phyloP scores from a whole-genome alignment of 2,888 invertebrate genomes.

The Agapostemon virescens region DNA sequence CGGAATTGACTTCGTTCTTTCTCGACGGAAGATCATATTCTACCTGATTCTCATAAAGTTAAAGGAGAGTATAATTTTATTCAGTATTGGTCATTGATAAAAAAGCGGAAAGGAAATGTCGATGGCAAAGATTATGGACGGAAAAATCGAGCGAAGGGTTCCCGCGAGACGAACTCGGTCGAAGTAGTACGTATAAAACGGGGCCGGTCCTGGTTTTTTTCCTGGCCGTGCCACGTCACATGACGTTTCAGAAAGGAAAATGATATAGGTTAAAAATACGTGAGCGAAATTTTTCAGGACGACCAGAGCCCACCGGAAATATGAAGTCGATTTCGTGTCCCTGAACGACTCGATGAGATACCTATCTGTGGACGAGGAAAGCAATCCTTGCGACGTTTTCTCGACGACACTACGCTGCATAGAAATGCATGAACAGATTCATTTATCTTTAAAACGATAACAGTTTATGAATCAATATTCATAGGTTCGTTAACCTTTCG shows the following conservation, averaged over 20 bases:
- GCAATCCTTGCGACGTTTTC: slow-evolving; percentile 19
- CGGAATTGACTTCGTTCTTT: not conserved
- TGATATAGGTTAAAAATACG: slow-evolving; percentile 75
- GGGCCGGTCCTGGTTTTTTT: slow-evolving; percentile 40
- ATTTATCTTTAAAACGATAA: not conserved
- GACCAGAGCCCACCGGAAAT: slow-evolving; percentile 55
- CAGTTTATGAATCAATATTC: not conserved
- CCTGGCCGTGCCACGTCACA: slow-evolving; percentile 46
- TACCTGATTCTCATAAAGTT: not conserved
- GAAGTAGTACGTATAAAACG: slow-evolving; percentile 55
- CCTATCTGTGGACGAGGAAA: slow-evolving; percentile 17
- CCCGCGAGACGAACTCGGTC: slow-evolving; percentile 45
- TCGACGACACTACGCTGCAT: not conserved
- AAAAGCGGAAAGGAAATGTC: not conserved
- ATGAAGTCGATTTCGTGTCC: slow-evolving; percentile 51
- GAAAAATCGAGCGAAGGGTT: slow-evolving; percentile 20
- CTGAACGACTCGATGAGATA: slow-evolving; percentile 49
- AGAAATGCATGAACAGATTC: slow-evolving; percentile 13
- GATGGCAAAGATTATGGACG: slow-evolving; percentile 21
- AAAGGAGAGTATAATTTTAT: not conserved
- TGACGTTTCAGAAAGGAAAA: slow-evolving; percentile 68
- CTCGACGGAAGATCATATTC: not conserved
- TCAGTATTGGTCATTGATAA: slow-evolving; percentile 17
- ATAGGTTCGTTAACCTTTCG: not conserved
- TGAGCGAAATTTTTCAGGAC: slow-evolving; percentile 69